Evolutionary conservation across 2,113 vertebrate species (phyloP).

Genomic region (Pterocles burchelli): DNA sequence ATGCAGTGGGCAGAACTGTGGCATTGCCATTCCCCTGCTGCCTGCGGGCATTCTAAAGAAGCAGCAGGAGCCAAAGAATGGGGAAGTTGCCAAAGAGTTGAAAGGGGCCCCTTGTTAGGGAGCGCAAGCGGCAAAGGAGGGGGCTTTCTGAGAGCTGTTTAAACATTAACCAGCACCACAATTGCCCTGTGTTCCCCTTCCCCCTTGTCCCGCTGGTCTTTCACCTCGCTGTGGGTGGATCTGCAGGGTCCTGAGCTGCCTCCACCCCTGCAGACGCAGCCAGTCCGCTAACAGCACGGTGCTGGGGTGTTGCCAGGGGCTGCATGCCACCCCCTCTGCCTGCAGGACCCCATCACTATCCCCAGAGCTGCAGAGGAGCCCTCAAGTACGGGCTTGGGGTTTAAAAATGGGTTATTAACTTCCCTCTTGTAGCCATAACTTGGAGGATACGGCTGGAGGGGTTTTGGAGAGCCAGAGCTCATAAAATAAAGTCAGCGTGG

Average conservation of each 20-base stretch:
- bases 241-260: not conserved
- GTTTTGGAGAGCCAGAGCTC: not conserved
- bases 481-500: not conserved
- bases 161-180: conserved; percentile 46
- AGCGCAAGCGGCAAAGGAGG: not conserved
- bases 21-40: not conserved
- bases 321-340: not conserved
- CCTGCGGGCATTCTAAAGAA: not conserved
- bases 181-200: not conserved
- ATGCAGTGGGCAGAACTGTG: not conserved
- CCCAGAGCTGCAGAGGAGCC: not conserved
- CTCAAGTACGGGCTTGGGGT: not conserved
- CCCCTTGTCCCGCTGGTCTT: not conserved
- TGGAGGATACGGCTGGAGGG: not conserved
- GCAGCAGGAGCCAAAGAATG: not conserved
- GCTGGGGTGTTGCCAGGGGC: fast-evolving
- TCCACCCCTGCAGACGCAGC: not conserved
- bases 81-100: not conserved
- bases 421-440: not conserved
- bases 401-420: not conserved
- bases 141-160: not conserved
- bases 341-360: not conserved
- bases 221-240: not conserved
- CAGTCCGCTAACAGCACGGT: not conserved
- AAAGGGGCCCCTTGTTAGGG: not conserved